Percentiles rank a stretch among this genome's conserved stretches.
phyloP scores from a whole-genome alignment of 2,113 vertebrate genomes.

The Lepisosteus oculatus region DNA sequence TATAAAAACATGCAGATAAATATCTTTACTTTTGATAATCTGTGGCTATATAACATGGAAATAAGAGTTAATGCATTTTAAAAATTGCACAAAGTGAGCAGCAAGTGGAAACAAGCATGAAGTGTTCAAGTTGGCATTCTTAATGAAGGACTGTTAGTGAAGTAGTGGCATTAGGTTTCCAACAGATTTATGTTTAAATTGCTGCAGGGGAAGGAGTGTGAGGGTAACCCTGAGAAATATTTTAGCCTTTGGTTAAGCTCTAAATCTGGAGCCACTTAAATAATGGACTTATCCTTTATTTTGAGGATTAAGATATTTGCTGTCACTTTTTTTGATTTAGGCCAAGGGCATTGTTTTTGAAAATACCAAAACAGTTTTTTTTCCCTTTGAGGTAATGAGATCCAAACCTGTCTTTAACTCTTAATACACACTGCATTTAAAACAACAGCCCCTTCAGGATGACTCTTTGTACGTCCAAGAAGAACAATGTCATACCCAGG shows the following conservation, averaged over 20 bases:
- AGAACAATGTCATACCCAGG: no score
- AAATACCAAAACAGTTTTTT: constrained; percentile 39
- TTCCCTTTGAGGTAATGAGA: background rate
- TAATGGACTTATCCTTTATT: constrained; percentile 64
- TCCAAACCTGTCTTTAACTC: no score
- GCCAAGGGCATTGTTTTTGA: constrained; percentile 62
- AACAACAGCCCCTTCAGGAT: no score
- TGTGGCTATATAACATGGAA: constrained; percentile 19
- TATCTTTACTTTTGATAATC: background rate
- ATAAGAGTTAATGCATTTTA: constrained; percentile 41
- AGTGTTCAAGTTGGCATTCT: constrained; percentile 47
- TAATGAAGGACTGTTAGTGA: constrained; percentile 44
- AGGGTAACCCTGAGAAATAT: constrained; percentile 57
- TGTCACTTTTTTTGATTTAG: constrained; percentile 57
- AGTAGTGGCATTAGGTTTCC: constrained; percentile 48
- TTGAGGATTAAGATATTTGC: constrained; percentile 62
- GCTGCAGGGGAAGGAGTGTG: constrained; percentile 48
- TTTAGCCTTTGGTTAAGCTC: constrained; percentile 51
- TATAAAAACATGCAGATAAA: no score
- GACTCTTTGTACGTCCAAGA: no score
- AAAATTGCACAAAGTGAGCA: constrained; percentile 55
- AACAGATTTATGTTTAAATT: constrained; percentile 59
- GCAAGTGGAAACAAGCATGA: constrained; percentile 56
- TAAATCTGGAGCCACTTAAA: constrained; percentile 61
- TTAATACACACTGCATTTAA: no score